phyloP scores from a whole-genome alignment of 2,888 invertebrate genomes.

The Drosophila mayaguana region DNA sequence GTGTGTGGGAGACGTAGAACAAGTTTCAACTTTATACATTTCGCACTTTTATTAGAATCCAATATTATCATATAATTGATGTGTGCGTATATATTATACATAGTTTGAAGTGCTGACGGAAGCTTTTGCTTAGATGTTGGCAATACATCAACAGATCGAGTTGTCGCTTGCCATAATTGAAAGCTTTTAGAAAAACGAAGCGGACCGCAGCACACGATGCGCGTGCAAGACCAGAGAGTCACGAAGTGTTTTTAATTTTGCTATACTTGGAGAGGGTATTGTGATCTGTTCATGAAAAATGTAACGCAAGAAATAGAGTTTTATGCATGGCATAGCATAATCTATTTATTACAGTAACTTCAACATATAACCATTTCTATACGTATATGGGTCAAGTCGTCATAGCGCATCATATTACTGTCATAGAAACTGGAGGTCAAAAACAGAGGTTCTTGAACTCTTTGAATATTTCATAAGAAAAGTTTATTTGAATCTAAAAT shows the following conservation, averaged over 20 bases:
- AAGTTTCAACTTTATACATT: slow-evolving; percentile 29
- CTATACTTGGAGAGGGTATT: background rate
- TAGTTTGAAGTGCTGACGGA: slow-evolving; percentile 10
- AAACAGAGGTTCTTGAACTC: too few relatives aligned
- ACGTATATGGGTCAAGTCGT: background rate
- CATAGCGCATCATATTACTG: background rate
- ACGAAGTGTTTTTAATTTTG: background rate
- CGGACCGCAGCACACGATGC: slow-evolving; percentile 6
- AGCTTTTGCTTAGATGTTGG: slow-evolving; percentile 18
- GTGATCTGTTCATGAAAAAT: background rate
- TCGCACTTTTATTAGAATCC: slow-evolving; percentile 22
- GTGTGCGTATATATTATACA: background rate
- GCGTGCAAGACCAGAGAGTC: slow-evolving; percentile 6
- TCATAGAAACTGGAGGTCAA: background rate
- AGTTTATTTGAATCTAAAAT: background rate
- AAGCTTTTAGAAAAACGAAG: slow-evolving; percentile 29
- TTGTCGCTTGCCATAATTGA: slow-evolving; percentile 17
- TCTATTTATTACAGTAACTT: background rate
- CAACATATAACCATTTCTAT: background rate
- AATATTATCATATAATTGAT: slow-evolving; percentile 22
- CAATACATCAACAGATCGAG: slow-evolving; percentile 34
- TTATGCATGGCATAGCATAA: background rate
- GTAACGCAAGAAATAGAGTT: background rate
- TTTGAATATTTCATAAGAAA: background rate
- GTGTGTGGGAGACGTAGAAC: slow-evolving; percentile 48